phyloP scores from a whole-genome alignment of 2,888 invertebrate genomes.

The Ellobium chinense region DNA sequence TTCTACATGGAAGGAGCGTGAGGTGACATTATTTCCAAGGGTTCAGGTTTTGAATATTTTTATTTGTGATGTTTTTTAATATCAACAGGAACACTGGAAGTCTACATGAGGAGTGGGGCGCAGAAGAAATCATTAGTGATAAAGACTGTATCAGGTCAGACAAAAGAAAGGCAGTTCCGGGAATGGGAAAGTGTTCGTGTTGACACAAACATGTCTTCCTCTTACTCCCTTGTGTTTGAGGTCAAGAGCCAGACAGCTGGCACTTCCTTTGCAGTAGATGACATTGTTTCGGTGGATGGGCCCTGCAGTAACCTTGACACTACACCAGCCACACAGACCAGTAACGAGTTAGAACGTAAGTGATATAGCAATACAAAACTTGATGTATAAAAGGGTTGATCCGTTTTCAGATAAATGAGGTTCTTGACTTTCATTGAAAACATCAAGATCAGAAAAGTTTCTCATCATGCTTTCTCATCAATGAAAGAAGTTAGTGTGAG shows the following conservation, averaged over 20 bases:
- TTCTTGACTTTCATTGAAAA: no score
- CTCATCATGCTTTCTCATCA: no score
- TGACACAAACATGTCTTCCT: background rate
- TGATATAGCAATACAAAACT: background rate
- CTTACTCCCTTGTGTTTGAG: background rate
- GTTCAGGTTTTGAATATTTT: no score
- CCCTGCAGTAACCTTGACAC: background rate
- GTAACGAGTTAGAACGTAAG: background rate
- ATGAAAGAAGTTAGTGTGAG: no score
- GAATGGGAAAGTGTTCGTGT: background rate
- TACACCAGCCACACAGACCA: background rate
- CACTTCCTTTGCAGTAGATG: conserved; percentile 25
- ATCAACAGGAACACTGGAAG: no score
- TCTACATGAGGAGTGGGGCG: no score
- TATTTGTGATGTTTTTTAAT: no score
- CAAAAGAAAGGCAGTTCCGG: background rate
- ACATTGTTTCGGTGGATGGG: background rate
- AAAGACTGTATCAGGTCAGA: background rate
- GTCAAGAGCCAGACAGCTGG: background rate
- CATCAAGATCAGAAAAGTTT: no score
- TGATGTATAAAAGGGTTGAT: no score
- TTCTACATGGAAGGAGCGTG: no score
- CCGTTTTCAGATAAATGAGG: no score
- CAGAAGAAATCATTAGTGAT: background rate
- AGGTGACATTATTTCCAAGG: no score